A percentile compares a stretch with the other conserved stretches of the same genome.
Conservation (phyloP, 2,888 invertebrate genomes). For the Drosophila stalkeri region DNA sequence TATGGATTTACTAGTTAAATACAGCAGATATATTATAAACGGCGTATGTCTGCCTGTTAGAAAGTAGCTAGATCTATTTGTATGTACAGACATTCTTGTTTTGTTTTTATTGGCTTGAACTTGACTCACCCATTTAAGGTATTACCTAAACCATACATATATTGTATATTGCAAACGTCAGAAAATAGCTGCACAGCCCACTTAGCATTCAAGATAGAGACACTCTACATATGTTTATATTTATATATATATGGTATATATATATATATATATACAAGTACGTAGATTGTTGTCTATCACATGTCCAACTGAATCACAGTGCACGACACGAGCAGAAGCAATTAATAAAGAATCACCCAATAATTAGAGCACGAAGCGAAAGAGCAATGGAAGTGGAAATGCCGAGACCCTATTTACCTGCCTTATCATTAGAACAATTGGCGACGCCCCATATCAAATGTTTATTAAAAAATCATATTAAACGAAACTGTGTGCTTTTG, state of each 20-base stretch:
- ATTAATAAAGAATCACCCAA: slow-evolving; percentile 72
- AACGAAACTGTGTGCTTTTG: slow-evolving; percentile 10
- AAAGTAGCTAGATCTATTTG: neutral
- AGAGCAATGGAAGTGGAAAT: slow-evolving; percentile 30
- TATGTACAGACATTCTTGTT: neutral
- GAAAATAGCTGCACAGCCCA: neutral
- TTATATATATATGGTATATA: neutral
- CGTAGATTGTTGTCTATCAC: slow-evolving; percentile 54
- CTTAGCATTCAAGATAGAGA: neutral
- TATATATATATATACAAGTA: neutral
- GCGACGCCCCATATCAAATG: slow-evolving; percentile 56
- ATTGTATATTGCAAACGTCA: neutral
- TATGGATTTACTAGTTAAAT: neutral
- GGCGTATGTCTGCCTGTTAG: neutral
- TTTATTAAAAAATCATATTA: slow-evolving; percentile 52
- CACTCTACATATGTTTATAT: neutral
- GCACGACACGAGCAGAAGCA: slow-evolving; percentile 41
- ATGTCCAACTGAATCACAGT: slow-evolving; percentile 56
- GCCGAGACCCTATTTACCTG: slow-evolving; percentile 24
- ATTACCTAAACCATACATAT: neutral
- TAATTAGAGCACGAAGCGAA: slow-evolving; percentile 59
- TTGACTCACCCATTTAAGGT: neutral
- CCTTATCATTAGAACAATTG: slow-evolving; percentile 75
- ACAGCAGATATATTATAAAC: neutral
- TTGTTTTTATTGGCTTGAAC: neutral